These are phyloP conservation scores for Anableps anableps DNA, from an alignment of 2,797 vertebrate genomes.

Conservation along the genomic window DNA sequence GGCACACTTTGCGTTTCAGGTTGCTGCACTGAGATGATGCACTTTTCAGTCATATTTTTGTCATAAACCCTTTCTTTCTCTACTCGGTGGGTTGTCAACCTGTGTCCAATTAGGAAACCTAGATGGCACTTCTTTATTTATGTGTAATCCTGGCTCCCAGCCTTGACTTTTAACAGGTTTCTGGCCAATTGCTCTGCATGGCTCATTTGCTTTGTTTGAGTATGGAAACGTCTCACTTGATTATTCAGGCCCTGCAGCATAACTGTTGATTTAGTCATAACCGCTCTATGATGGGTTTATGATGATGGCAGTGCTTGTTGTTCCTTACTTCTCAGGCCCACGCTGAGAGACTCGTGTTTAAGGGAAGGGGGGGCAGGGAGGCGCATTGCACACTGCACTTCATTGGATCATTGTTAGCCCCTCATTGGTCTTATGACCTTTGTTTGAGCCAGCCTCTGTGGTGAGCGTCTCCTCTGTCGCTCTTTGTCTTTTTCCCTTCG, in stretches of 20 bases:
- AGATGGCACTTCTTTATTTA: slow-evolving; percentile 35
- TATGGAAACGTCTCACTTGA: slow-evolving; percentile 69
- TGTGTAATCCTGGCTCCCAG: slow-evolving; percentile 60
- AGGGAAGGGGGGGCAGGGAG: slow-evolving; percentile 29
- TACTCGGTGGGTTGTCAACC: slow-evolving; percentile 32
- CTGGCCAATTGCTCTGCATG: slow-evolving; percentile 63
- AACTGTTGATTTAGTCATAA: slow-evolving; percentile 49
- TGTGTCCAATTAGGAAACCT: slow-evolving; percentile 34
- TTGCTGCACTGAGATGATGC: background rate
- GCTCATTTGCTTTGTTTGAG: slow-evolving; percentile 68
- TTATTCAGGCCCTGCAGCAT: slow-evolving; percentile 61
- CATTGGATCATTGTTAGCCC: slow-evolving; percentile 54
- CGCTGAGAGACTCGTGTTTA: slow-evolving; percentile 51
- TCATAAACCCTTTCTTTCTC: slow-evolving; percentile 4
- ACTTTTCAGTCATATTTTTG: slow-evolving; percentile 6
- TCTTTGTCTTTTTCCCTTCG: background rate
- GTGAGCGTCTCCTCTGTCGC: slow-evolving; percentile 19
- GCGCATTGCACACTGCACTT: slow-evolving; percentile 43
- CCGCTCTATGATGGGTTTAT: slow-evolving; percentile 60
- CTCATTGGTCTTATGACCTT: slow-evolving; percentile 67
- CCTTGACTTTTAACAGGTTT: slow-evolving; percentile 66
- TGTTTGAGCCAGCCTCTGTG: slow-evolving; percentile 45
- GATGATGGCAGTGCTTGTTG: slow-evolving; percentile 44
- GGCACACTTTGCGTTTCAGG: background rate
- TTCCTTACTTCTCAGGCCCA: slow-evolving; percentile 46